Conservation (phyloP, 2,888 invertebrate genomes). For the Meteorus cinctellus region DNA sequence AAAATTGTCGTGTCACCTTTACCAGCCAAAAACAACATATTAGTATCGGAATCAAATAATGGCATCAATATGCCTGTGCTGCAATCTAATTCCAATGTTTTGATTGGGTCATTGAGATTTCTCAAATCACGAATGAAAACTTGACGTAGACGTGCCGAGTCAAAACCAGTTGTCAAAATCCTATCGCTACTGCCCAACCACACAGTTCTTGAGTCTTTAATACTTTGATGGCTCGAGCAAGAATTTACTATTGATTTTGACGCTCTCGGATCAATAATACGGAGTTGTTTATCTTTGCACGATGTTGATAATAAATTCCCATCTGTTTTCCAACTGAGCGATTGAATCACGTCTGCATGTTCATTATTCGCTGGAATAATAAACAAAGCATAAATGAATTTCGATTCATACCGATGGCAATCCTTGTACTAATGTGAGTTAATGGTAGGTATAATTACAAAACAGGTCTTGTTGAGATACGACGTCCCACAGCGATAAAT, state of each 20-base stretch:
- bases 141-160: conserved; percentile 89
- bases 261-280: conserved; percentile 88
- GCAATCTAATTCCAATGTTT: conserved; percentile 87
- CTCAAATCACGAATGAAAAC: conserved; percentile 91
- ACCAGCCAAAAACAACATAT: conserved; percentile 95
- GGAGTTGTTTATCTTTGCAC: conserved; percentile 92
- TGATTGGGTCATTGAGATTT: conserved; percentile 85
- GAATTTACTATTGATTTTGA: conserved; percentile 74
- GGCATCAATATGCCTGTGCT: conserved; percentile 95
- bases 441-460: conserved; percentile 74
- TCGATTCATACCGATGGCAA: neutral
- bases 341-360: conserved; percentile 91
- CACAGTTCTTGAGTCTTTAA: conserved; percentile 92
- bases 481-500: conserved; percentile 90
- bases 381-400: conserved; percentile 18
- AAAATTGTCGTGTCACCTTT: conserved; percentile 95
- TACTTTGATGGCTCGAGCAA: conserved; percentile 89
- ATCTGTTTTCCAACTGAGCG: conserved; percentile 92
- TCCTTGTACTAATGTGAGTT: neutral
- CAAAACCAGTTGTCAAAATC: conserved; percentile 93
- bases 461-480: conserved; percentile 87
- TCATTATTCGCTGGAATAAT: conserved; percentile 78
- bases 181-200: conserved; percentile 91
- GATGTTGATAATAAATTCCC: conserved; percentile 88
- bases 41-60: conserved; percentile 93